Conservation (phyloP, 2,797 vertebrate genomes). For the Echiichthys vipera region DNA sequence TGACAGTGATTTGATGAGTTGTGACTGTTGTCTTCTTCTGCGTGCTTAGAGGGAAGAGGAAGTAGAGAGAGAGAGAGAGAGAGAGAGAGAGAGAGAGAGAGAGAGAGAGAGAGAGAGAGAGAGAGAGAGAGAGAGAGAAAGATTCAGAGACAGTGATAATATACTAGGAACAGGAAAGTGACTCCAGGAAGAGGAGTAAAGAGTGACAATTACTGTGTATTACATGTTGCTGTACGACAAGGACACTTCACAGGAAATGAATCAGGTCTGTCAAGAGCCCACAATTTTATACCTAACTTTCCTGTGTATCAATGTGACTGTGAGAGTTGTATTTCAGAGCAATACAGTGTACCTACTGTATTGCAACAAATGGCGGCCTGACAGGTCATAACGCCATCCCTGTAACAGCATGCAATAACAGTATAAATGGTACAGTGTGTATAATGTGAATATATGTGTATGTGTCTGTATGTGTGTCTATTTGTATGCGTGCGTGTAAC, state of each 20-base stretch:
- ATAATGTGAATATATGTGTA: conserved; percentile 7
- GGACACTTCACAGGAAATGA: conserved; percentile 51
- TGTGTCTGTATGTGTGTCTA: conserved; percentile 1
- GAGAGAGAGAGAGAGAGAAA: too few species aligned
- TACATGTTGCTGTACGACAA: conserved; percentile 35
- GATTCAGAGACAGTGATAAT: conserved; percentile 9
- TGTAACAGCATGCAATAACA: conserved; percentile 53
- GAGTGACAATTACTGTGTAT: conserved; percentile 42
- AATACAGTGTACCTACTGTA: conserved; percentile 17
- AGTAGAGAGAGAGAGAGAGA: neutral
- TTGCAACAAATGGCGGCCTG: conserved; percentile 34
- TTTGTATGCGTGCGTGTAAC: neutral
- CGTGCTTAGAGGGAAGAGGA: neutral
- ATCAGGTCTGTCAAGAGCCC: conserved; percentile 36
- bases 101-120: too few species aligned
- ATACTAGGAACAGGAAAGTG: neutral
- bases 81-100: too few species aligned
- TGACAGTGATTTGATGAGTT: conserved; percentile 60
- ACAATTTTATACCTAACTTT: conserved; percentile 21
- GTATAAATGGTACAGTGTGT: conserved; percentile 19
- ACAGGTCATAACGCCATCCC: conserved; percentile 39
- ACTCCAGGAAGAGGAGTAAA: conserved; percentile 9
- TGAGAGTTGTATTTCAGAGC: conserved; percentile 5
- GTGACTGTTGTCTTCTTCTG: conserved; percentile 50
- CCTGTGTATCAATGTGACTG: neutral